Conservation (phyloP, 1,140 invertebrate species). For the Phthorimaea operculella region DNA sequence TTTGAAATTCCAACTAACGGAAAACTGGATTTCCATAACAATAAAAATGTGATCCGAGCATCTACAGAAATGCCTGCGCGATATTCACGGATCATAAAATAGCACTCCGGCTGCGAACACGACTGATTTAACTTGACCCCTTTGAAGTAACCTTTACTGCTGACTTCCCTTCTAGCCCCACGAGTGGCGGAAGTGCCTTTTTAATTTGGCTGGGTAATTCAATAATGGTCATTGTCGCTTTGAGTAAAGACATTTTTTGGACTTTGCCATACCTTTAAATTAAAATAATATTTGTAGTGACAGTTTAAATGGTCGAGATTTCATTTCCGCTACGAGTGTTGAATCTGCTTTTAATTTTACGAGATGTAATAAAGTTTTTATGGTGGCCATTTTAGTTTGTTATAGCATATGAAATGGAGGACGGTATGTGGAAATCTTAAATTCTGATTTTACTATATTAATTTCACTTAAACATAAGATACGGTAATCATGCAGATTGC, state of each 20-base stretch:
- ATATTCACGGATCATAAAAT: slow-evolving; percentile 68
- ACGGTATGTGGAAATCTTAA: too few species aligned
- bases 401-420: too few species aligned
- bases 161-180: background rate
- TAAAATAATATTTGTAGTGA: too few species aligned
- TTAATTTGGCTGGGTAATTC: slow-evolving; percentile 44
- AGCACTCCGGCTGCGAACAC: slow-evolving; percentile 44
- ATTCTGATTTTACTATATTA: too few species aligned
- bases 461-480: too few species aligned
- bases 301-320: too few species aligned
- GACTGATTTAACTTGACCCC: slow-evolving; percentile 51
- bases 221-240: slow-evolving; percentile 33
- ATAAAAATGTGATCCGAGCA: slow-evolving; percentile 66
- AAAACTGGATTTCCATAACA: slow-evolving; percentile 67
- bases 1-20: slow-evolving; percentile 66
- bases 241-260: slow-evolving; percentile 17
- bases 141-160: background rate
- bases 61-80: slow-evolving; percentile 63
- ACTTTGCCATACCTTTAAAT: too few species aligned
- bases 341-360: too few species aligned
- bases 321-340: too few species aligned
- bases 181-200: slow-evolving; percentile 23
- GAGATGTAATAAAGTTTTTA: too few species aligned
- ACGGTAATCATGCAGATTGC: too few species aligned
- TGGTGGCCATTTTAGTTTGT: too few species aligned